These are phyloP conservation scores for Podarcis lilfordi DNA, from an alignment of 2,797 vertebrate genomes.

Conservation along the genomic window DNA sequence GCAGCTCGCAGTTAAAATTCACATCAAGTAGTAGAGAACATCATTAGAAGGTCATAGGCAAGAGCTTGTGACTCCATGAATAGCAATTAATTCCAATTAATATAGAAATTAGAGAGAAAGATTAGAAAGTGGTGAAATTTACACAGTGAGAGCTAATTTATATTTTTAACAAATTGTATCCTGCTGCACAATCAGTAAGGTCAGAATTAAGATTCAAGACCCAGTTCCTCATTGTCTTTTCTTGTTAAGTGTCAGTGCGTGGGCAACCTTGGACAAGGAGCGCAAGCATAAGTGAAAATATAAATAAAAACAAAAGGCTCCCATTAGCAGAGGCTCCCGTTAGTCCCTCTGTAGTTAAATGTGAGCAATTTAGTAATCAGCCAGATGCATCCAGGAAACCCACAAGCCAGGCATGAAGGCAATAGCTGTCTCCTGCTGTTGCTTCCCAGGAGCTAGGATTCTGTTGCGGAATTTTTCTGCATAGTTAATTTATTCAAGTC, in stretches of 20 bases:
- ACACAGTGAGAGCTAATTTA: conserved; percentile 54
- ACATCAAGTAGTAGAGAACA: conserved; percentile 55
- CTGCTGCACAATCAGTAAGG: conserved; percentile 36
- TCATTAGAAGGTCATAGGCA: conserved; percentile 55
- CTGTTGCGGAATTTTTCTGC: neutral
- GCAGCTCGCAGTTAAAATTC: conserved; percentile 55
- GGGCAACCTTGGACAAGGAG: conserved; percentile 4
- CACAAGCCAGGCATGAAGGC: neutral
- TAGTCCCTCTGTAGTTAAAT: neutral
- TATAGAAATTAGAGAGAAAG: conserved; percentile 64
- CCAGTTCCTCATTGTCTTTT: conserved; percentile 42
- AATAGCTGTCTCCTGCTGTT: neutral
- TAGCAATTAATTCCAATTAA: conserved; percentile 72
- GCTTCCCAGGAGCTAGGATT: neutral
- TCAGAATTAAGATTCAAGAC: conserved; percentile 51
- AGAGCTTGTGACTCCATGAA: conserved; percentile 61
- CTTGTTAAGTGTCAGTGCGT: conserved; percentile 3
- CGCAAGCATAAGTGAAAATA: neutral
- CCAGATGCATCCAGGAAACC: neutral
- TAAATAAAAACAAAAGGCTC: conserved; percentile 2
- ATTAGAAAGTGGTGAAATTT: conserved; percentile 68
- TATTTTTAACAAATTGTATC: conserved; percentile 63
- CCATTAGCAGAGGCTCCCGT: neutral
- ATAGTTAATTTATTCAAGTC: neutral
- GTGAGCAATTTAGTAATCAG: neutral